Base-by-base conservation (phyloP, 2,113 vertebrate genomes). In the Sarotherodon lohbergeri region DNA sequence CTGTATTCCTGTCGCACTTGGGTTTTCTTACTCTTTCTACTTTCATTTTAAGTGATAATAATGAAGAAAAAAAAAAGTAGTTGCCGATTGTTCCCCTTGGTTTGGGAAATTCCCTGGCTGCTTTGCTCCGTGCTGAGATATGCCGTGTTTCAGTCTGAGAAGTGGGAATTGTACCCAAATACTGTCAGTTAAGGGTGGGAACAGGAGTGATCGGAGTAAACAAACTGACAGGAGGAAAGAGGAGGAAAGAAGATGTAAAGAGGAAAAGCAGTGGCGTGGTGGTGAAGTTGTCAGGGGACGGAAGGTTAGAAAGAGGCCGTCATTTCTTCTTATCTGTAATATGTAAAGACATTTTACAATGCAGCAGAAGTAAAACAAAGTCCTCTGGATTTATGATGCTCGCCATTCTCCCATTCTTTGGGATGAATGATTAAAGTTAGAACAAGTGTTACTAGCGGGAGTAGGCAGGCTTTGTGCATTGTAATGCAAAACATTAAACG, bases 331-430 rank as follows among this genome's bases (percentile, higher is more conserved):
- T 80, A 90, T 85, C 86, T 88, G n/a, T 19, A 68, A 59, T 48
- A 41, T 81, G 89, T 88, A 82, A 61, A 87, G 91, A 91, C 71
- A 46, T 80, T 88, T 84, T 54, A 83, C 83, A 79, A 63, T 3
- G 22, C 59, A 76, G 36, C 57, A 57, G 82, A 78, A 85, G 54
- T 88, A 79, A 93, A 91, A 92, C 39, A 5, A 55, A 71, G 91
- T 83, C 41, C 83, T 32, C 52, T 24, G 22, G 90, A 91, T 92
- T 90, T 83, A 87, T 89, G 85, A 88, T 79, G 87, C 86, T 41
- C 36, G 19, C 54, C 56, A 41, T 81, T 89, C 48, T 63, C 68
- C 32, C n/a, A 27, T 76, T 81, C 27, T 46, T 80, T 27, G 16
- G 54, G 68, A 83, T 78, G 68, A 90, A 88, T 85, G 36, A 61